Base-by-base conservation (phyloP, 2,113 vertebrate genomes). In the Amphilophus citrinellus region DNA sequence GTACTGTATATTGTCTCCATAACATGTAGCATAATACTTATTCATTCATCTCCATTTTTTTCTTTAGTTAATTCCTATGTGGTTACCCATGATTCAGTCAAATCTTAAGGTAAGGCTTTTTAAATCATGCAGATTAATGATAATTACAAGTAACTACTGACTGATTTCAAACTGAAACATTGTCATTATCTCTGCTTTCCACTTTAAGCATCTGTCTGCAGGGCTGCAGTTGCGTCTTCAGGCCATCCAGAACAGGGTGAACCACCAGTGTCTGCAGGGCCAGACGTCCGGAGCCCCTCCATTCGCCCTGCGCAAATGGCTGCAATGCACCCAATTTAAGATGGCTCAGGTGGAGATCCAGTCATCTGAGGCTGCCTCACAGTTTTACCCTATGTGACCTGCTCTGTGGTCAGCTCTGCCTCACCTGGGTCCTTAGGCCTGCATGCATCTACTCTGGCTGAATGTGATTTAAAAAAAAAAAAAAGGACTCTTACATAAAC, bases 321-420 rank as follows among this genome's bases (percentile, higher is more conserved):
- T 99, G 22, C 98, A 97, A 88, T 99, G 98, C 83, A 98, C 98
- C 14, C 98, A 98, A 85, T 99, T 99, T 93, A 99, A 99, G 91
- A 99, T 99, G 98, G 98, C 98, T 82, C 98, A 99, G 95, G 98
- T 99, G 95, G 98, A 99, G 94, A 99, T 99, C 93, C 98, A 99
- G 96, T 99, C 98, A 0, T 99, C 98, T 0, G 98, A 99, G 94
- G 98, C 98, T 1, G 98, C 98, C 2, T 99, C 98, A 18, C 98
- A 99, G 73, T 99, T 99, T 94, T 99, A 99, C 93, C 98, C 98
- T 93, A 97, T 99, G 94, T 99, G 96, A 99, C 92, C 84, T 82
- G 58, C 73, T 75, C 71, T 56, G 76, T 37, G 27, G 62, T 83
- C 73, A 20, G 42, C 61, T 56, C 32, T 3, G 27, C 47, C 56